Evolutionary conservation across 2,888 invertebrate species (phyloP), one percentile per base, ranked within the genome.

Genomic region (Glyphotaelius pellucidus): DNA sequence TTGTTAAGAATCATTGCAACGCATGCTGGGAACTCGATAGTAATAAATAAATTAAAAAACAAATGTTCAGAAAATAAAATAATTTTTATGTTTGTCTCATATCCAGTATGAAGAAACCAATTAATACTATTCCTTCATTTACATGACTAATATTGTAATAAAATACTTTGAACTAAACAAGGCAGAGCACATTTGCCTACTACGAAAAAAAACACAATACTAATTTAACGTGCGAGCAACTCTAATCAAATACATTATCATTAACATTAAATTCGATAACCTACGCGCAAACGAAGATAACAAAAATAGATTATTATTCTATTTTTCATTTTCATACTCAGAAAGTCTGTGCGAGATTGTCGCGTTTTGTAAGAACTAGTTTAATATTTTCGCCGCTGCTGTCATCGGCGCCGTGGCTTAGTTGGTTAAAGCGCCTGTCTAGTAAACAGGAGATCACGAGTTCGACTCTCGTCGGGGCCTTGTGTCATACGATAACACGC

Each of bases 391-490:
- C 25, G 67, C 2, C 67, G 25, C 67, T 67, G 67, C 25, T 25
- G 15, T 4, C 89, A 84, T 47, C 79, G 97, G 96, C 96, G 96
- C 96, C 97, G 97, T 97, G 97, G 97, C 97, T 97, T 97, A 97
- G 97, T 97, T 97, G 97, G 97, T 97, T 97, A 97, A 97, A 97
- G 96, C 96, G 96, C 96, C 96, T 96, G 97, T 97, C 97, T 97
- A 97, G 97, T 97, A 97, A 97, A 97, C 97, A 97, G 97, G 97
- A 97, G 97, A 97, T 97, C 97, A 95, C 96, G 97, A 97, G 97
- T 97, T 97, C 97, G 97, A 97, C 96, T 97, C 97, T 97, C 97
- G 96, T 95, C 96, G 97, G 97, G 96, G 97, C 97, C 97, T 97
- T 42, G 87, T 9, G 67, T 67, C 67, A 67, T 67, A 67, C 67